phyloP scores from a whole-genome alignment of 2,888 invertebrate genomes.

The Dusona sp. region DNA sequence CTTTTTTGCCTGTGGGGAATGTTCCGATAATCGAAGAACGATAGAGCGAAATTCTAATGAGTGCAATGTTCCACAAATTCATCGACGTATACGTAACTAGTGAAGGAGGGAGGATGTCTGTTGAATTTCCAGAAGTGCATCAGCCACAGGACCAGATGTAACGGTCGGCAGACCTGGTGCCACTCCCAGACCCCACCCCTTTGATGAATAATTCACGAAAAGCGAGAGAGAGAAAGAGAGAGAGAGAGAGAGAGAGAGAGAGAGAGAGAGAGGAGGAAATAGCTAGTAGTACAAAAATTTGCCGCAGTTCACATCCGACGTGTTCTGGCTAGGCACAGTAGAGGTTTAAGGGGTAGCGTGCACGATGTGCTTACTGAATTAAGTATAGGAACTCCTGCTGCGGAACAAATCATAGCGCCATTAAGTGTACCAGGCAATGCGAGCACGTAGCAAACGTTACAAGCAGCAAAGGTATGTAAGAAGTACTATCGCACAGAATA shows the following conservation, averaged over 20 bases:
- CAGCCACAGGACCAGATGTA: constrained; percentile 52
- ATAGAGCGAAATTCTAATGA: constrained; percentile 54
- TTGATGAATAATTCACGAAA: constrained; percentile 67
- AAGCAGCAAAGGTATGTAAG: constrained; percentile 57
- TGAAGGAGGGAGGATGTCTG: constrained; percentile 33
- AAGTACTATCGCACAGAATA: constrained; percentile 62
- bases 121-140: constrained; percentile 56
- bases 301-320: constrained; percentile 6
- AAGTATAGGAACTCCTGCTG: constrained; percentile 49
- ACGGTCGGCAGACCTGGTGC: constrained; percentile 57
- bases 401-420: constrained; percentile 68
- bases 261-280: constrained; percentile 1
- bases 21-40: constrained; percentile 31
- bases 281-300: constrained; percentile 47
- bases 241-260: constrained; percentile 19
- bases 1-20: neutral
- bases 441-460: constrained; percentile 64
- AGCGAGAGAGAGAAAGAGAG: constrained; percentile 38
- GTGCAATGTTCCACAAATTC: constrained; percentile 52
- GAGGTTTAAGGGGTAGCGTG: constrained; percentile 30
- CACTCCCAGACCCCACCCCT: constrained; percentile 60
- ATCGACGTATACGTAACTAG: constrained; percentile 47
- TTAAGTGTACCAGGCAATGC: constrained; percentile 66
- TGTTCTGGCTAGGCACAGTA: constrained; percentile 9
- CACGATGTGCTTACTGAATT: constrained; percentile 33